Evolutionary conservation across 2,888 invertebrate species (phyloP).

Genomic region (Sphinx pinastri): DNA sequence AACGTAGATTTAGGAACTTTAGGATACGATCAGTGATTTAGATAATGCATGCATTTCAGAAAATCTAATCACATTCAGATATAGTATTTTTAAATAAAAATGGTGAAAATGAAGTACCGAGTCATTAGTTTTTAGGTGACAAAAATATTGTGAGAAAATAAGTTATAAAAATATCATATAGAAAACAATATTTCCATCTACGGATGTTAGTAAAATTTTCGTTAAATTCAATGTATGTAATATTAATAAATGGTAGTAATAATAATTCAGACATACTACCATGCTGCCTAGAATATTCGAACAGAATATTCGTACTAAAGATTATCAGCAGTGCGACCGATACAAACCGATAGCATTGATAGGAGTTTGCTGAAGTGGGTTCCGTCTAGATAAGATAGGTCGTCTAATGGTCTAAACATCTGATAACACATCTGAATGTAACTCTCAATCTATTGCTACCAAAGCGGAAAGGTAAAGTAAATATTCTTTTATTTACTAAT

Average conservation of each 20-base stretch:
- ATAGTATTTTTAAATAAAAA: too few species aligned
- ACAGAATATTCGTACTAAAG: neutral
- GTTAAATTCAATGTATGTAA: too few species aligned
- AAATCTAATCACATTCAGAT: neutral
- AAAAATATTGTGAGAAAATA: too few species aligned
- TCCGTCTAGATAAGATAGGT: neutral
- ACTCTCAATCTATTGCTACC: neutral
- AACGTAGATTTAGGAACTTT: slow-evolving; percentile 28
- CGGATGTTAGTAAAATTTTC: too few species aligned
- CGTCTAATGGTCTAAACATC: neutral
- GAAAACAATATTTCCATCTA: too few species aligned
- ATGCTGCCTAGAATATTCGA: neutral
- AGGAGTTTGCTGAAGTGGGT: neutral
- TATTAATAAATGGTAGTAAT: too few species aligned
- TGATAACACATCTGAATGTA: neutral
- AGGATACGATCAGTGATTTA: neutral
- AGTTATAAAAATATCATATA: too few species aligned
- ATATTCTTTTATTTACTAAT: neutral
- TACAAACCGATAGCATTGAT: neutral
- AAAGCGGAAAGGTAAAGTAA: neutral
- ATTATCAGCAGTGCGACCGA: neutral
- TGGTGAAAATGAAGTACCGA: neutral
- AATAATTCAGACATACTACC: neutral
- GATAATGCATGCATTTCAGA: neutral
- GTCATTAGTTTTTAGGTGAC: neutral